A percentile compares a stretch with the other conserved stretches of the same genome.
phyloP scores from a whole-genome alignment of 2,888 invertebrate species.

The Stramonita haemastoma region DNA sequence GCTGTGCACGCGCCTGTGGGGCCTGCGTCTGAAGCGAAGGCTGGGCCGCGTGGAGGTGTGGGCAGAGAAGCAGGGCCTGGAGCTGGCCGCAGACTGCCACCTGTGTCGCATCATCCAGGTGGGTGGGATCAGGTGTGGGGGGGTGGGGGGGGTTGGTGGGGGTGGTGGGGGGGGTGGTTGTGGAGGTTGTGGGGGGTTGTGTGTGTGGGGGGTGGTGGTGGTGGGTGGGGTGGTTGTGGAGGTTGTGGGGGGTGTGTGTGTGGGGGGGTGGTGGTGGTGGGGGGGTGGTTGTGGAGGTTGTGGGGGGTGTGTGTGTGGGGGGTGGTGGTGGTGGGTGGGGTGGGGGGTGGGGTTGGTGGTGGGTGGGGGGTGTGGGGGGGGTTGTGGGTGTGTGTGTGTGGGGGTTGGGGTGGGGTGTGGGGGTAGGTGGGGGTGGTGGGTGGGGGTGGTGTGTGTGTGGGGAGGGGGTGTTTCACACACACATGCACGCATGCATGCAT shows the following conservation, averaged over 20 bases:
- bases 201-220: no score
- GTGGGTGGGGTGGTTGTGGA: not conserved
- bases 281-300: not conserved
- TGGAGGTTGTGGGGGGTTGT: no score
- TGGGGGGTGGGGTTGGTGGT: not conserved
- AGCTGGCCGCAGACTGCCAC: constrained; percentile 98
- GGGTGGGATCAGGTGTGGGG: not conserved
- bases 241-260: not conserved
- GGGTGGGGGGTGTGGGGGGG: not conserved
- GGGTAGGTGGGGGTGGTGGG: not conserved
- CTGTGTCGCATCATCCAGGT: constrained; percentile 87
- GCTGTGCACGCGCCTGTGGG: constrained; percentile 90
- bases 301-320: not conserved
- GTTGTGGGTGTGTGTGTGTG: no score
- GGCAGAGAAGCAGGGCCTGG: constrained; percentile 98
- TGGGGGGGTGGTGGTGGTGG: not conserved
- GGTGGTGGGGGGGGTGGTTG: not conserved
- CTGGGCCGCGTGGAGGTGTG: constrained; percentile 92
- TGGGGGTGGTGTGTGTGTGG: no score
- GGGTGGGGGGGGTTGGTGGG: not conserved
- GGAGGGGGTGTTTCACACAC: no score
- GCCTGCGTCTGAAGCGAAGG: constrained; percentile 88
- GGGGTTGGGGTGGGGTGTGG: not conserved
- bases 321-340: not conserved
- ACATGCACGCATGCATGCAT: no score